A percentile compares a stretch with the other conserved stretches of the same genome.
Conservation (phyloP, 2,888 invertebrate genomes). For the Chloromyia formosa region DNA sequence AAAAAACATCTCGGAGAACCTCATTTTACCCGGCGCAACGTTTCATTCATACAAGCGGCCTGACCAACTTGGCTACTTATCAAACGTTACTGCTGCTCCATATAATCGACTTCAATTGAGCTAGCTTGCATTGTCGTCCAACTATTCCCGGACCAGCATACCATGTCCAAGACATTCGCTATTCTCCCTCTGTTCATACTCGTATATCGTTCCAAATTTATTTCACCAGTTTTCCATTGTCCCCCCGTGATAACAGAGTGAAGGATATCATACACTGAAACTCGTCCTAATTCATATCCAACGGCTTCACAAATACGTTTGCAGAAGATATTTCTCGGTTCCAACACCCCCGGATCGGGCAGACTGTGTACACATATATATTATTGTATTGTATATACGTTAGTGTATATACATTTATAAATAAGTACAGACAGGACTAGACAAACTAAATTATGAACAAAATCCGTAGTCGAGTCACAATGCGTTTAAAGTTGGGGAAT, state of each 20-base stretch:
- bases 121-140: not conserved
- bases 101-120: too few species aligned
- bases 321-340: not conserved
- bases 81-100: conserved; percentile 5
- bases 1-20: not conserved
- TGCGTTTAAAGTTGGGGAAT: conserved; percentile 41
- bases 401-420: conserved; percentile 16
- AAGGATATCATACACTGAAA: conserved; percentile 22
- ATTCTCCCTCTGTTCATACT: not conserved
- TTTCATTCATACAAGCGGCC: not conserved
- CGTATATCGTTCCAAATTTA: not conserved
- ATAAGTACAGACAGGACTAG: conserved; percentile 42
- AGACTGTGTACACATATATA: conserved; percentile 8
- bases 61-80: conserved; percentile 8
- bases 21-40: not conserved
- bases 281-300: conserved; percentile 23
- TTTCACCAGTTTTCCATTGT: not conserved
- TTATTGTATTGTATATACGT: not conserved
- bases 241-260: conserved; percentile 1
- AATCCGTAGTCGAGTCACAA: conserved; percentile 39
- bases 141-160: not conserved
- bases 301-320: conserved; percentile 6
- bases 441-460: conserved; percentile 42
- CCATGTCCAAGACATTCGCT: conserved; percentile 1
- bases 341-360: conserved; percentile 4